Evolutionary conservation across 2,888 invertebrate genomes (phyloP).

Genomic region (Amphiduros pacificus): DNA sequence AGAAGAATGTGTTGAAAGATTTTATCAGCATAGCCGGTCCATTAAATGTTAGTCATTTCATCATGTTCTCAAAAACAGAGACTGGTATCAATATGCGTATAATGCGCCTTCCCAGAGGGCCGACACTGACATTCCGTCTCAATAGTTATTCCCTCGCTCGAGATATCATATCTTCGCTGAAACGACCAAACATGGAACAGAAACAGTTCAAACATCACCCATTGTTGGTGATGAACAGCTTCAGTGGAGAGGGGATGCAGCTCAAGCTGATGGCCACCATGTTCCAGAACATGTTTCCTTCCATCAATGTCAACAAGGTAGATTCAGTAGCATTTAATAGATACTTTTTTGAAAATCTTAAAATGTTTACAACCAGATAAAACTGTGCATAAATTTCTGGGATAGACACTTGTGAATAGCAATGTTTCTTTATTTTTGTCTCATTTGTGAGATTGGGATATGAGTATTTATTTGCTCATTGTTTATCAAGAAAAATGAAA

Average conservation of each 20-base stretch:
- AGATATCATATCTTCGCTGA: conserved; percentile 71
- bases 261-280: conserved; percentile 83
- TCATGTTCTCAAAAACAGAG: conserved; percentile 85
- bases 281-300: conserved; percentile 98
- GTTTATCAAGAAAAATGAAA: too few relatives aligned
- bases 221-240: conserved; percentile 74
- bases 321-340: too few relatives aligned
- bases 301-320: conserved; percentile 89
- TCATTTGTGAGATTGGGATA: too few relatives aligned
- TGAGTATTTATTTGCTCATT: too few relatives aligned
- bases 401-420: too few relatives aligned
- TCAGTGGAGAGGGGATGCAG: conserved; percentile 76
- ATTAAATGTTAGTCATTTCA: conserved; percentile 89
- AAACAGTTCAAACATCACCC: conserved; percentile 84
- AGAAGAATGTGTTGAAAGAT: conserved; percentile 92
- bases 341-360: too few relatives aligned
- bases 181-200: conserved; percentile 69
- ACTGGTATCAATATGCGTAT: conserved; percentile 76
- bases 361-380: too few relatives aligned
- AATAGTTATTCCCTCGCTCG: conserved; percentile 77
- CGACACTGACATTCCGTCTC: conserved; percentile 79
- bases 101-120: conserved; percentile 84
- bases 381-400: too few relatives aligned
- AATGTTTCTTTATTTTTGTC: too few relatives aligned
- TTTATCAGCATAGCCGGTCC: conserved; percentile 88